A percentile compares a stretch with the other conserved stretches of the same genome.
These are phyloP conservation scores for Hypomecis punctinalis DNA, from an alignment of 2,888 invertebrate species.

Conservation along the genomic window DNA sequence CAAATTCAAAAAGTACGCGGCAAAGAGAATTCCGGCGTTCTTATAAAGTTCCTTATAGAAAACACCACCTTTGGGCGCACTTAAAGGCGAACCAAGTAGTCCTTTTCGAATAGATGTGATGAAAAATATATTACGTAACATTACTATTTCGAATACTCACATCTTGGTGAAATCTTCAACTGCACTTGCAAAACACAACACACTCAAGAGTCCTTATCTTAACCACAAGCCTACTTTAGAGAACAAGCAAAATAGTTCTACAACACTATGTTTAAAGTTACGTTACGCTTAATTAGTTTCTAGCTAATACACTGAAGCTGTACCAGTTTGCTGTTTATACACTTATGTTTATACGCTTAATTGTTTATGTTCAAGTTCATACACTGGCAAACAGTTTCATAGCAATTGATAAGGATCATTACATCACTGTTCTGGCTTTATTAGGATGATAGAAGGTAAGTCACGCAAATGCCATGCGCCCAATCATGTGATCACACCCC, in stretches of 20 bases:
- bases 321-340: constrained; percentile 10
- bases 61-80: too few relatives aligned
- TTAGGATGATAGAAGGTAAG: constrained; percentile 53
- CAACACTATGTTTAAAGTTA: constrained; percentile 16
- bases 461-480: constrained; percentile 67
- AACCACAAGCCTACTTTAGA: constrained; percentile 29
- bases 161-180: constrained; percentile 20
- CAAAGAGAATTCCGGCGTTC: too few relatives aligned
- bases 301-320: constrained; percentile 18
- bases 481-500: constrained; percentile 49
- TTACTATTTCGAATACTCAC: constrained; percentile 13
- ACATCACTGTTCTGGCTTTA: constrained; percentile 43
- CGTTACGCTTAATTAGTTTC: constrained; percentile 20
- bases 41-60: too few relatives aligned
- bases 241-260: constrained; percentile 23
- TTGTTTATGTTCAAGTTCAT: constrained; percentile 1
- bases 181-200: constrained; percentile 30
- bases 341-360: not conserved
- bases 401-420: constrained; percentile 58
- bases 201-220: constrained; percentile 29
- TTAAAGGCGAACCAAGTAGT: too few relatives aligned
- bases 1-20: too few relatives aligned
- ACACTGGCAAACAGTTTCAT: constrained; percentile 18
- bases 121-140: too few relatives aligned
- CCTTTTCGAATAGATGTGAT: too few relatives aligned